Evolutionary conservation across 2,888 invertebrate genomes (phyloP), one percentile per base, ranked within the genome.

Genomic region (Campoletis raptor): DNA sequence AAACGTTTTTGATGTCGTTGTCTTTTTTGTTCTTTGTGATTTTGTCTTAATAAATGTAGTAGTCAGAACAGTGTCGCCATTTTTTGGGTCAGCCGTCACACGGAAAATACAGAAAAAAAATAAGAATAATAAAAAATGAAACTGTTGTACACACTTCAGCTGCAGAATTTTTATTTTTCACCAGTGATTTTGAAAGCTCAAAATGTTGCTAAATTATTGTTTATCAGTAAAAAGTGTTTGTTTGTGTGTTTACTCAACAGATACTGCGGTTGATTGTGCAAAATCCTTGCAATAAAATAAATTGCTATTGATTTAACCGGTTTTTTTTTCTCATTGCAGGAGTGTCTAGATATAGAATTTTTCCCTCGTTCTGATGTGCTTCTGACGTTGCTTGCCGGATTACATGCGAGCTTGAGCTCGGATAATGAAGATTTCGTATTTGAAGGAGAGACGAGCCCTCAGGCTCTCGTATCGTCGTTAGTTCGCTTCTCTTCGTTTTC

Each of bases 391-490:
- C 36, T 77, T 57, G 66, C 37, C 72, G 52, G 24, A 72, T 61
- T 36, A 69, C 42, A 15, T 21, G 45, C 57, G 54, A 74, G 42
- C 77, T 67, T 40, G 54, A 77, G 67, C 79, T 69, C 69, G 83
- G 61, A 82, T 83, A 87, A 87, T 79, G 86, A 86, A 86, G 81
- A 82, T 86, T 87, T 84, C 79, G 85, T 81, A 87, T 87, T 81
- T 74, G 86, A 81, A 85, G 85, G 45, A 77, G 54, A 64, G 15
- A 42, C 54, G 30, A 78, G 72, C 81, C 81, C 81, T 81, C 69
- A 73, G 79, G 84, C 84, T 57, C 81, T 79, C 78, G 84, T 69
- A 87, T 82, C 82, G 78, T 79, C 79, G 78, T 82, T 79, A 83
- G 74, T 79, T 66, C 45, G 37, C 72, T 64, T 72, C 52, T 36